phyloP scores from a whole-genome alignment of 35 echinoderm and acorn worm genomes.

The Patiria miniata region DNA sequence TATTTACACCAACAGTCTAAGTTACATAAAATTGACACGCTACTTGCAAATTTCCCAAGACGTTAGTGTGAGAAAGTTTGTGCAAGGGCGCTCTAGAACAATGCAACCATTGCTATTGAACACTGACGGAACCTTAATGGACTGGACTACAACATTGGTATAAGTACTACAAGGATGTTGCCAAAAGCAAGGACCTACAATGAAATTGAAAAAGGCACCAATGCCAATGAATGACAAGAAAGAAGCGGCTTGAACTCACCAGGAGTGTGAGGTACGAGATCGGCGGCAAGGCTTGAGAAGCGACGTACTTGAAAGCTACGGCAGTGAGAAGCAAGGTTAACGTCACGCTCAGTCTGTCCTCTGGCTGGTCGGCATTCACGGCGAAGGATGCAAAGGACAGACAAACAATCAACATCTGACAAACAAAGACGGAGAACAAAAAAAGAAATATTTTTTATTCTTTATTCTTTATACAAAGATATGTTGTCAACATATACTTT shows the following conservation, averaged over 20 bases:
- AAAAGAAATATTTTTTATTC: not conserved
- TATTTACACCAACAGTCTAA: no score
- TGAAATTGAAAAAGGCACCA: no score
- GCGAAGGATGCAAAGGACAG: conserved; percentile 80
- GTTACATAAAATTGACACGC: no score
- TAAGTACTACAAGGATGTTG: no score
- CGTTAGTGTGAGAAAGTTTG: no score
- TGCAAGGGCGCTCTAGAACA: no score
- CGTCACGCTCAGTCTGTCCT: conserved; percentile 80
- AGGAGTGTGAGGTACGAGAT: conserved; percentile 89
- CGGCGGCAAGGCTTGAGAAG: conserved; percentile 66
- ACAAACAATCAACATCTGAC: conserved; percentile 69
- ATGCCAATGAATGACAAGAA: not conserved
- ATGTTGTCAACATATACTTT: not conserved
- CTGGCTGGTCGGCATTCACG: conserved; percentile 52
- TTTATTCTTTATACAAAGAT: not conserved
- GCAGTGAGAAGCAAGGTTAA: conserved; percentile 81
- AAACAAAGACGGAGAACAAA: conserved; percentile 14
- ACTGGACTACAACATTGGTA: no score
- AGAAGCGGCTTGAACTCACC: conserved; percentile 28
- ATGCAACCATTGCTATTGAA: no score
- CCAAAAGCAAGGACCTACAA: no score
- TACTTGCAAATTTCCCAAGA: no score
- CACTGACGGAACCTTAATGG: no score
- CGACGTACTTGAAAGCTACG: conserved; percentile 88